Conservation (phyloP, 2,113 vertebrate species). For the Zosterops lateralis region DNA sequence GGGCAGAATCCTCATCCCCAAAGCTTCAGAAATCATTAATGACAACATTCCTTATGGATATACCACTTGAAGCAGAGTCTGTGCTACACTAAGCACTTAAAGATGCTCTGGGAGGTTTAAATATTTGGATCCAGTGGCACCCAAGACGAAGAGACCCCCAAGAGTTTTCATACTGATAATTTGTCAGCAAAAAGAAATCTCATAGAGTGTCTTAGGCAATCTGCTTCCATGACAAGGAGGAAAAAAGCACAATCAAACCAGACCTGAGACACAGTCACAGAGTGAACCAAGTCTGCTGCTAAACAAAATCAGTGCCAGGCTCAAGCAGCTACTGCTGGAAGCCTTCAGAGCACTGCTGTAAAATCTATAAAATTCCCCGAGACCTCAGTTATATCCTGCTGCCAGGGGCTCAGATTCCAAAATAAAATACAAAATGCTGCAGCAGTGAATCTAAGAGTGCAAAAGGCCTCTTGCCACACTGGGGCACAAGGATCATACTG, state of each 20-base stretch:
- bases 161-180: background rate
- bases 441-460: background rate
- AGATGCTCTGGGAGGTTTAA: background rate
- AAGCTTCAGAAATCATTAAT: background rate
- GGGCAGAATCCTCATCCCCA: background rate
- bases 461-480: background rate
- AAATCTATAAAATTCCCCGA: background rate
- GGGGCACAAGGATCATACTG: background rate
- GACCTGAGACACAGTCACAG: background rate
- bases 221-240: background rate
- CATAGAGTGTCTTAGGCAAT: background rate
- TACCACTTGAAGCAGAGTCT: background rate
- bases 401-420: background rate
- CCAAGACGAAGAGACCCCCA: background rate
- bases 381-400: background rate
- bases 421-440: background rate
- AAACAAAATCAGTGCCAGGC: background rate
- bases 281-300: background rate
- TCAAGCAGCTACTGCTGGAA: background rate
- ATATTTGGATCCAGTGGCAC: background rate
- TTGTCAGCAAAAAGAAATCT: background rate
- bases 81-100: background rate
- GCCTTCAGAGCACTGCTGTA: accelerated
- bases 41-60: background rate
- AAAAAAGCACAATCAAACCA: background rate